Percentiles rank a stretch among this genome's conserved stretches.
Conservation (phyloP, 2,888 invertebrate genomes). For the Gastracanthus pulcherrimus region DNA sequence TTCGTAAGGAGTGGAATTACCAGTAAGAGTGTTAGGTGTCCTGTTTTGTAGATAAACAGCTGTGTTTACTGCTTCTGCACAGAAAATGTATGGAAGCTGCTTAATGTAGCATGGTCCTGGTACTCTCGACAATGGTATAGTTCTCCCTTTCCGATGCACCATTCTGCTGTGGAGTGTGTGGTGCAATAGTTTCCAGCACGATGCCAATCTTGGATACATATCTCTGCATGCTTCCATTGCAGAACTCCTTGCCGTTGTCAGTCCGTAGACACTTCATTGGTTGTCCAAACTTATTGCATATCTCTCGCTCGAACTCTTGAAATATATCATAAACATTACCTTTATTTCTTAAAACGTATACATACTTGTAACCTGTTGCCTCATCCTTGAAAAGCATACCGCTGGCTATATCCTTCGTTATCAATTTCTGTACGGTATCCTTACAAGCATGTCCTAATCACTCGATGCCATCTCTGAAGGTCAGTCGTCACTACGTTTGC, state of each 20-base stretch:
- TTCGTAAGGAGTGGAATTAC: no score
- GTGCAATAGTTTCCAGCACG: slow-evolving; percentile 32
- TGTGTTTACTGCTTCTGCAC: no score
- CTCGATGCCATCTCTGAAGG: neutral
- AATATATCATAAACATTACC: slow-evolving; percentile 57
- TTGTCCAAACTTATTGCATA: slow-evolving; percentile 36
- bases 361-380: slow-evolving; percentile 48
- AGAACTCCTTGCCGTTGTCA: slow-evolving; percentile 59
- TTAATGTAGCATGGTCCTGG: no score
- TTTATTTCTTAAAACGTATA: slow-evolving; percentile 59
- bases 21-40: no score
- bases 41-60: no score
- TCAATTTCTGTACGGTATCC: neutral
- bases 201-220: slow-evolving; percentile 43
- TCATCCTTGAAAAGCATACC: slow-evolving; percentile 56
- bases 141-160: no score
- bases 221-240: slow-evolving; percentile 19
- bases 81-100: no score
- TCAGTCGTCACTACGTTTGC: neutral
- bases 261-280: slow-evolving; percentile 51
- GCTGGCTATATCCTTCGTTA: neutral
- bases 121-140: no score
- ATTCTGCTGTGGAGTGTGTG: slow-evolving; percentile 47
- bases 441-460: neutral
- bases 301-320: slow-evolving; percentile 53